Percentiles rank a stretch among this genome's conserved stretches.
These are phyloP conservation scores for Ariolimax columbianus DNA, from an alignment of 2,888 invertebrate genomes.

Conservation along the genomic window DNA sequence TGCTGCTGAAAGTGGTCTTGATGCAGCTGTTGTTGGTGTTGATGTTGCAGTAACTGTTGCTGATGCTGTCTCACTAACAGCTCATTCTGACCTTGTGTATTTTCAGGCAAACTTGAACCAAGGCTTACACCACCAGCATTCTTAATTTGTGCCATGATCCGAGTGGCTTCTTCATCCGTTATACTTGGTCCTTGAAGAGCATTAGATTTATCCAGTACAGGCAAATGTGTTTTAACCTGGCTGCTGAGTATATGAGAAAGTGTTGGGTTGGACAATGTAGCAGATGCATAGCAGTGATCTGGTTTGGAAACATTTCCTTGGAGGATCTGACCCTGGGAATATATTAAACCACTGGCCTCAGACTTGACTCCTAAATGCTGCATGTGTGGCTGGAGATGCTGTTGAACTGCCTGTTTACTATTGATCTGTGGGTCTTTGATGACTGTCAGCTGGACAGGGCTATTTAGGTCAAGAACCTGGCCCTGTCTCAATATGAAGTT, in stretches of 20 bases:
- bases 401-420: not conserved
- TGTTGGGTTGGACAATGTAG: conserved; percentile 38
- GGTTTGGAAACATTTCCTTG: not conserved
- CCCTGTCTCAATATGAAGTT: conserved; percentile 20
- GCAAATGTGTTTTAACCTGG: not conserved
- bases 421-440: conserved; percentile 32
- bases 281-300: conserved; percentile 54
- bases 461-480: not conserved
- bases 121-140: not conserved
- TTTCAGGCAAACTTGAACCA: conserved; percentile 5
- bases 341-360: conserved; percentile 8
- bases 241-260: conserved; percentile 27
- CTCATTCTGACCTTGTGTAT: not conserved
- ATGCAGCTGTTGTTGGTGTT: conserved; percentile 29
- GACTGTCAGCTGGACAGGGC: conserved; percentile 32
- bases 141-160: conserved; percentile 28
- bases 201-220: not conserved
- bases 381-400: conserved; percentile 3
- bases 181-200: not conserved
- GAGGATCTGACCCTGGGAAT: conserved; percentile 4
- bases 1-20: conserved; percentile 56
- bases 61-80: not conserved
- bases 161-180: conserved; percentile 16
- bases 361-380: conserved; percentile 5
- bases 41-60: conserved; percentile 7